Percentiles rank a stretch among this genome's conserved stretches.
These are phyloP conservation scores for Drosophila chauvacae DNA, from an alignment of 1,140 invertebrate species.

Conservation along the genomic window DNA sequence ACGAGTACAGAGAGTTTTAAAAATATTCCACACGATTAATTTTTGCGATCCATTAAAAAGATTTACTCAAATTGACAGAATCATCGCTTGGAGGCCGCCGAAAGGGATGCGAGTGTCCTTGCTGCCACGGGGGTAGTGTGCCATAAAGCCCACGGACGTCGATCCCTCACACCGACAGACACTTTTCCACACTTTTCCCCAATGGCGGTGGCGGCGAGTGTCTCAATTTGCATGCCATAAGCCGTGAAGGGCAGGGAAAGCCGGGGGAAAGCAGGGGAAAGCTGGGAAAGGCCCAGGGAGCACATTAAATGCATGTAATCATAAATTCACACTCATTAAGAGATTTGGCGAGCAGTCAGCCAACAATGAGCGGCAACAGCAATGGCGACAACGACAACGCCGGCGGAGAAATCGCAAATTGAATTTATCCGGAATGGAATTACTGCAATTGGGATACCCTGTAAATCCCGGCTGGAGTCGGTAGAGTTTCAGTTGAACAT, in stretches of 20 bases:
- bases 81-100: conserved; percentile 47
- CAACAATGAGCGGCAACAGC: conserved; percentile 23
- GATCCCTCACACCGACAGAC: conserved; percentile 2
- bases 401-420: conserved; percentile 51
- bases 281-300: conserved; percentile 5
- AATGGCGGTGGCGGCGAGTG: conserved; percentile 33
- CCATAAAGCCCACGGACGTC: conserved; percentile 46
- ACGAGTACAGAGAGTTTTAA: conserved; percentile 41
- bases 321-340: conserved; percentile 82
- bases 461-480: neutral
- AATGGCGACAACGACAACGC: conserved; percentile 4
- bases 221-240: conserved; percentile 79
- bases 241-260: conserved; percentile 8
- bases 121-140: neutral
- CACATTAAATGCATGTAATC: conserved; percentile 80
- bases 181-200: conserved; percentile 17
- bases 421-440: conserved; percentile 63
- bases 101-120: conserved; percentile 42
- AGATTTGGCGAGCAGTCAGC: conserved; percentile 67
- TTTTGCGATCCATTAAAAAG: conserved; percentile 78
- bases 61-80: conserved; percentile 83
- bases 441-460: conserved; percentile 41
- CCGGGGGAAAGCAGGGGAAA: too few species aligned
- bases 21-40: conserved; percentile 81
- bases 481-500: too few species aligned